Conservation (phyloP, 2,797 vertebrate species). For the Catharus ustulatus region DNA sequence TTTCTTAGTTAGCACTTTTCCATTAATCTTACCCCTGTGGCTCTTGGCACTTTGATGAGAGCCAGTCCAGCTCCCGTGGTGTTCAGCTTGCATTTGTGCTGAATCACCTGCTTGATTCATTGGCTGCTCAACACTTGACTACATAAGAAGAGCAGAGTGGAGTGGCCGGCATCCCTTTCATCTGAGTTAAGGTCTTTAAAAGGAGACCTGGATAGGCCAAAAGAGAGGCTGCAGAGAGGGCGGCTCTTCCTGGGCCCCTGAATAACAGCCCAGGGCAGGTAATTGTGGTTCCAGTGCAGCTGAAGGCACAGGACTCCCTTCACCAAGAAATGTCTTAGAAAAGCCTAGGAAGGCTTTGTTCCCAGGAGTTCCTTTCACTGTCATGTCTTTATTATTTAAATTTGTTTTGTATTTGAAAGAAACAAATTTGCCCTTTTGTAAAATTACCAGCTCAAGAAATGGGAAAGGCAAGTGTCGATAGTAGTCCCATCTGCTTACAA, state of each 20-base stretch:
- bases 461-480: background rate
- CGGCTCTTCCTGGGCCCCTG: background rate
- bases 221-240: background rate
- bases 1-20: conserved; percentile 38
- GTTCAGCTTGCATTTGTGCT: background rate
- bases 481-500: background rate
- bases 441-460: background rate
- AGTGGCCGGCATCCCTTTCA: conserved; percentile 2
- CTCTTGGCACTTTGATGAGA: conserved; percentile 43
- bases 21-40: conserved; percentile 27
- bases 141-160: background rate
- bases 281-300: background rate
- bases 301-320: accelerated
- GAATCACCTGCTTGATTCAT: conserved; percentile 52
- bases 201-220: background rate
- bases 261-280: background rate
- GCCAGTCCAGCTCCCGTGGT: background rate
- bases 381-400: background rate
- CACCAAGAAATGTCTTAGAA: background rate
- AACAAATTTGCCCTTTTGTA: background rate
- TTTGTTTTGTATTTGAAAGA: background rate
- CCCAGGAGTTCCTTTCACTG: background rate
- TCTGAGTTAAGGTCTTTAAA: conserved; percentile 28
- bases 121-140: background rate
- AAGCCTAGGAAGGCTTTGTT: background rate